phyloP scores from a whole-genome alignment of 2,888 invertebrate genomes.

The Ectemnius lituratus region DNA sequence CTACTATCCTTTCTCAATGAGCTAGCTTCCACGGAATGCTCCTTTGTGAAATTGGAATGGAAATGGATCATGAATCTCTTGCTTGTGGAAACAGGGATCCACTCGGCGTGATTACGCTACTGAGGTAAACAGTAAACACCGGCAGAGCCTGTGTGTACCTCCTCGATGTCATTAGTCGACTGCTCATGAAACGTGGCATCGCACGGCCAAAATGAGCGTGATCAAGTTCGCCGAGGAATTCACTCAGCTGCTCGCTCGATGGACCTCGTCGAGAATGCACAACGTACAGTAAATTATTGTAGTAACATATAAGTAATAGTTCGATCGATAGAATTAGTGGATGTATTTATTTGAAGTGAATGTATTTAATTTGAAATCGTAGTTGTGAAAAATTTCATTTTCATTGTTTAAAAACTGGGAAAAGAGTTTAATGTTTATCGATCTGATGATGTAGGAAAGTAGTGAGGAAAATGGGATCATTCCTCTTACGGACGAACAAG shows the following conservation, averaged over 20 bases:
- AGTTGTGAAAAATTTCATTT: too few relatives aligned
- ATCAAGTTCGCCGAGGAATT: slow-evolving; percentile 54
- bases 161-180: slow-evolving; percentile 15
- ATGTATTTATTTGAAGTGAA: background rate
- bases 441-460: slow-evolving; percentile 9
- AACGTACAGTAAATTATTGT: slow-evolving; percentile 23
- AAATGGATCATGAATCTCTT: background rate
- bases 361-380: background rate
- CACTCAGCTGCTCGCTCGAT: slow-evolving; percentile 44
- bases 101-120: slow-evolving; percentile 5
- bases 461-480: background rate
- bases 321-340: background rate
- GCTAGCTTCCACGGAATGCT: background rate
- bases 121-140: slow-evolving; percentile 21
- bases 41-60: background rate
- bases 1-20: too few relatives aligned
- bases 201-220: slow-evolving; percentile 29
- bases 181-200: slow-evolving; percentile 3
- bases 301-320: too few relatives aligned
- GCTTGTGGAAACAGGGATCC: background rate
- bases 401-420: too few relatives aligned
- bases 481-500: slow-evolving; percentile 32
- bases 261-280: slow-evolving; percentile 16
- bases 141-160: slow-evolving; percentile 11
- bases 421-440: too few relatives aligned